Percentiles rank a stretch among this genome's conserved stretches.
phyloP scores from a whole-genome alignment of 2,888 invertebrate genomes.

The Pammene fasciana region DNA sequence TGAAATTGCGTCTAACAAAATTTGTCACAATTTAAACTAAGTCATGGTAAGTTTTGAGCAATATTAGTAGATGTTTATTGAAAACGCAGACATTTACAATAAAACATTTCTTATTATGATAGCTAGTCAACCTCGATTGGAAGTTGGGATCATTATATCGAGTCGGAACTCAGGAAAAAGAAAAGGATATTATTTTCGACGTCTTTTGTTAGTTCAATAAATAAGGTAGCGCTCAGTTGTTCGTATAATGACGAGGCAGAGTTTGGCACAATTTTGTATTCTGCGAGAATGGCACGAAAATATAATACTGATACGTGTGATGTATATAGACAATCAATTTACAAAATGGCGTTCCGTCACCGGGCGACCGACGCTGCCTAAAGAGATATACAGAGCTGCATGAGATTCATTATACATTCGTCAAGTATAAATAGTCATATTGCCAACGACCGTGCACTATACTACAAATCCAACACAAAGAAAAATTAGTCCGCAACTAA shows the following conservation, averaged over 20 bases:
- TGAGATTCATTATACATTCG: slow-evolving; percentile 61
- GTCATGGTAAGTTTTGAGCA: neutral
- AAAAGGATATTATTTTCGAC: neutral
- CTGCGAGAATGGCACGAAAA: slow-evolving; percentile 56
- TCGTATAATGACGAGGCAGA: slow-evolving; percentile 31
- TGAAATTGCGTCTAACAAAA: neutral
- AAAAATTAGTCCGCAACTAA: slow-evolving; percentile 61
- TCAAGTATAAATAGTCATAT: slow-evolving; percentile 53
- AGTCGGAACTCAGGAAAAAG: slow-evolving; percentile 1
- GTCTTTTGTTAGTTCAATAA: slow-evolving; percentile 11
- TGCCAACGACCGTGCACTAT: slow-evolving; percentile 78
- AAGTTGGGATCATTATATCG: neutral
- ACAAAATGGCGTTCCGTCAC: slow-evolving; percentile 46
- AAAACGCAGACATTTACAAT: neutral
- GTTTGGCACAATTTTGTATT: slow-evolving; percentile 57
- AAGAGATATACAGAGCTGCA: slow-evolving; percentile 63
- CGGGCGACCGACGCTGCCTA: slow-evolving; percentile 47
- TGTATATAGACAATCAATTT: slow-evolving; percentile 22
- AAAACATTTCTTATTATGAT: neutral
- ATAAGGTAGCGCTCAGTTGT: slow-evolving; percentile 34
- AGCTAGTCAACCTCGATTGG: slow-evolving; percentile 11
- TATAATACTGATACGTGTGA: slow-evolving; percentile 54
- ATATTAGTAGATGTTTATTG: neutral
- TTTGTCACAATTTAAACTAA: neutral
- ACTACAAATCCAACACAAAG: slow-evolving; percentile 65